Base-by-base conservation (phyloP, 2,113 vertebrate species). In the Gobius niger region DNA sequence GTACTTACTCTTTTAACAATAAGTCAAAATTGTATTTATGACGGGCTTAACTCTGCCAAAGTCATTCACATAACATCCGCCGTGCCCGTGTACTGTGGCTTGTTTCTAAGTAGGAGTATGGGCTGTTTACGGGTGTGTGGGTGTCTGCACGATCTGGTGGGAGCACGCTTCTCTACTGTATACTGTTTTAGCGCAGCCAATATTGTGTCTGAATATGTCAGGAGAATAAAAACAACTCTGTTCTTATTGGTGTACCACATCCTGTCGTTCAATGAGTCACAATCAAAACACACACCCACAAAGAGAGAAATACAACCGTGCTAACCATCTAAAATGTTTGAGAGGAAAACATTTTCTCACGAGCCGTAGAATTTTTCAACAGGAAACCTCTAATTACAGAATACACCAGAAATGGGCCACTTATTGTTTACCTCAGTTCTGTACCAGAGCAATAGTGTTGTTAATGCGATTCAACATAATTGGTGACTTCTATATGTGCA, bases 51-150 rank as follows among this genome's bases (percentile, higher is more conserved):
- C 24, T 24, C 24, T 24, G 24, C 5, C 24, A 34, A 34, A 34
- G 24, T 34, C 24, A 34, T 34, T 34, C 24, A 34, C 24, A 34
- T 34, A 34, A 34, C 24, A 34, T 34, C 24, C 24, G 24, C 24
- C 24, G 9, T 42, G 15, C 44, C 18, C 46, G 11, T 75, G 65
- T 80, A 65, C 9, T 82, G 84, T 70, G 82, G 82, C 75, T 85
- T 76, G 52, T 68, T 52, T 78, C 82, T 70, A 77, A 85, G 86
- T 88, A 77, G 82, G 88, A 77, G 87, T 53, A 18, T 44, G 81
- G 78, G 70, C 76, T 90, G 86, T 88, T 88, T 89, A 84, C 84
- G 69, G 73, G 70, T 69, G 80, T 80, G 89, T 85, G 75, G 80
- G 85, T 19, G 82, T 81, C 42, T 62, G 18, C 68, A 80, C 80